Evolutionary conservation across 37 sponge, comb jelly and placozoan genomes (phyloP), one percentile per base, ranked within the genome.

Genomic region (Beroe ovata): DNA sequence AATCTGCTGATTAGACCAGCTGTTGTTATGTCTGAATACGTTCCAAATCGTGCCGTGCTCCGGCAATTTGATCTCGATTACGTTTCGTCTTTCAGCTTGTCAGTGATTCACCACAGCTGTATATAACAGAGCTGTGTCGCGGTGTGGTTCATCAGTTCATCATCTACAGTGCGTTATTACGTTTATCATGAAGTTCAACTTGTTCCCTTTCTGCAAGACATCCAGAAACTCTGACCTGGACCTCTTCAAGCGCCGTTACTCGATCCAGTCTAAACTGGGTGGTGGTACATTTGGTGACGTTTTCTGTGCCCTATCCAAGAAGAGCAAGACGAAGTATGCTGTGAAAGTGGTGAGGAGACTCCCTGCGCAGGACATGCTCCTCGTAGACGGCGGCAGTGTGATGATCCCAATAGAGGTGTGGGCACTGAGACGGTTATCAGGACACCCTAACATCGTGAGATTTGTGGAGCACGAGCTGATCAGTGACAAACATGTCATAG

Each of bases 251-350:
- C 84, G 84, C 28, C 28, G 29, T 26, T 77, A 77, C 84, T 77
- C 84, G 23, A 77, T 77, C 84, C 84, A 42, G 54, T 39, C 84
- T 36, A 77, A 39, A 39, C 84, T 77, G 29, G 84, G 84, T 8
- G 28, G 41, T 23, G 84, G 84, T 3, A 8, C 84, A 21, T 77
- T 77, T 25, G 84, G 84, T 19, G 84, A 77, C 0, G 84, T 77
- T 0, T 77, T 77, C 84, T 42, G 42, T 39, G 84, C 33, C 1
- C 84, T 42, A 54, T 77, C 54, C 38, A 33, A 36, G 84, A 77
- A 41, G 28, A 21, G 22, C 28, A 77, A 77, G 54, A 77, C 28
- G 54, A 77, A 77, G 54, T 77, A 16, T 23, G 84, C 54, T 40
- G 84, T 35, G 14, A 77, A 77, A 23, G 84, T 77, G 8, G 54